phyloP scores from a whole-genome alignment of 23 tunicate species.

The Styela plicata region DNA sequence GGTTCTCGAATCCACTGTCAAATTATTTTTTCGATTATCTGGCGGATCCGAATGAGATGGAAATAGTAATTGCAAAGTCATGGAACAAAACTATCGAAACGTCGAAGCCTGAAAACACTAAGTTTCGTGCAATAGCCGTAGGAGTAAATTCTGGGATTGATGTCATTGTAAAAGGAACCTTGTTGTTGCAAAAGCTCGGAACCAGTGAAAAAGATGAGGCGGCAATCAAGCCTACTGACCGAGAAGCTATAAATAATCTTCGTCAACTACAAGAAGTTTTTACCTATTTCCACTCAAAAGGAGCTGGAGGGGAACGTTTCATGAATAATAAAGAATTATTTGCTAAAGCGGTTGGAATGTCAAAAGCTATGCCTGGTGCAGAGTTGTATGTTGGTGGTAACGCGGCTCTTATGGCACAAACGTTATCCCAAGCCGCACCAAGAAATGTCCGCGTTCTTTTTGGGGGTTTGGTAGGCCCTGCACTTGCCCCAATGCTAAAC shows the following conservation, averaged over 20 bases:
- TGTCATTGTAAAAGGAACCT: conserved; percentile 63
- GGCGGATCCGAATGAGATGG: conserved; percentile 17
- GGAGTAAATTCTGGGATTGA: conserved; percentile 87
- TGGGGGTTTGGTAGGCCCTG: conserved; percentile 80
- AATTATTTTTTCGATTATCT: background rate
- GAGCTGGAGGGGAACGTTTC: conserved; percentile 89
- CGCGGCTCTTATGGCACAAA: conserved; percentile 92
- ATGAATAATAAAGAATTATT: conserved; percentile 49
- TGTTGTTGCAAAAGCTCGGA: conserved; percentile 40
- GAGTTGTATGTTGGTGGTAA: conserved; percentile 91
- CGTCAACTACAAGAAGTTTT: conserved; percentile 65
- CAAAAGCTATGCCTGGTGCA: conserved; percentile 33
- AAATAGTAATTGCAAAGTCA: background rate
- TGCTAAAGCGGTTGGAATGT: conserved; percentile 40
- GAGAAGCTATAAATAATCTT: conserved; percentile 16
- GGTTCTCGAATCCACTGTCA: conserved; percentile 1
- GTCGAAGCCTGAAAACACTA: background rate
- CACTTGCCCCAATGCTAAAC: conserved; percentile 46
- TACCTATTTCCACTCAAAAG: conserved; percentile 51
- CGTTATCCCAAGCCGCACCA: conserved; percentile 25
- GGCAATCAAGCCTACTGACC: conserved; percentile 35
- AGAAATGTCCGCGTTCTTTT: conserved; percentile 43
- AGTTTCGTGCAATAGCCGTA: background rate
- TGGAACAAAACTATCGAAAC: conserved; percentile 12
- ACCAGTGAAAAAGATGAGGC: conserved; percentile 28